Evolutionary conservation across 2,797 vertebrate species (phyloP).

Genomic region (Poecilia velifera): DNA sequence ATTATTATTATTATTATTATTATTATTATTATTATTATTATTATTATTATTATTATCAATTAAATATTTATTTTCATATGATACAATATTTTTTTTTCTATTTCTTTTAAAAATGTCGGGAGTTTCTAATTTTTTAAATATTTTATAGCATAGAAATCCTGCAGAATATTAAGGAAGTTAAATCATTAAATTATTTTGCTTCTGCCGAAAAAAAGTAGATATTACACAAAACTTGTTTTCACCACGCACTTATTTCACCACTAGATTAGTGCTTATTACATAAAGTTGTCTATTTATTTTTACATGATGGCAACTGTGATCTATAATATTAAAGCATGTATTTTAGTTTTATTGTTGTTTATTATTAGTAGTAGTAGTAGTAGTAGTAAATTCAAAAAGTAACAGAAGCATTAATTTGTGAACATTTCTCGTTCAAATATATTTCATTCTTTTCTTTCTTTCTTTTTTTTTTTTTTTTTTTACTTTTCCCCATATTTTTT

Average conservation of each 20-base stretch:
- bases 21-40: slow-evolving; percentile 8
- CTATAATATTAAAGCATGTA: background rate
- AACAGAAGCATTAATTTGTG: background rate
- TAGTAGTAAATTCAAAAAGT: background rate
- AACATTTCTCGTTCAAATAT: background rate
- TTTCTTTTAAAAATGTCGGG: background rate
- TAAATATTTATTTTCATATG: background rate
- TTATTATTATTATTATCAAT: background rate
- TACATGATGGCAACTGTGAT: background rate
- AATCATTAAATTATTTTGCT: background rate
- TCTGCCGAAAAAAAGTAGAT: background rate
- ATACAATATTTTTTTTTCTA: background rate
- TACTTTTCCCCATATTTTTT: background rate
- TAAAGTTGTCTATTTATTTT: background rate
- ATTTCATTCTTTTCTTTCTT: background rate
- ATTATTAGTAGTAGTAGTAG: background rate
- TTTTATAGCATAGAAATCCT: background rate
- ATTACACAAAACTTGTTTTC: background rate
- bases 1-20: too few species aligned
- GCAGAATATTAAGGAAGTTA: background rate
- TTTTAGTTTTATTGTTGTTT: background rate
- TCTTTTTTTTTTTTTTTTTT: background rate
- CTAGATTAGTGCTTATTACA: background rate
- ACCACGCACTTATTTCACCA: background rate
- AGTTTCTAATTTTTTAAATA: too few species aligned